Evolutionary conservation across 2,113 vertebrate species (phyloP).

Genomic region (Recurvirostra avosetta): DNA sequence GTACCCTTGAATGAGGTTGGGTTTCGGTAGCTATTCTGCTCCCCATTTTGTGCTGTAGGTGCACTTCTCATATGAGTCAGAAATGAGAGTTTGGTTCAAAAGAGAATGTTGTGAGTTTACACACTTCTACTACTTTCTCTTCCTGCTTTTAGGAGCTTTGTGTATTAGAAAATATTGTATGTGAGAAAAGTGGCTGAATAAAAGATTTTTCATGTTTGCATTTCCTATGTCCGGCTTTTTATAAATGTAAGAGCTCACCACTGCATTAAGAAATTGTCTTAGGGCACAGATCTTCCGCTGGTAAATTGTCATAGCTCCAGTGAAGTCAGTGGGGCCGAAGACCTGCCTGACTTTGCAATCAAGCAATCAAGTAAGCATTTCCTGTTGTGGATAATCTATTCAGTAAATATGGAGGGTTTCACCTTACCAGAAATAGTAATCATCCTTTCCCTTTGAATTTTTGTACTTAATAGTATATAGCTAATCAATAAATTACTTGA

Average conservation of each 20-base stretch:
- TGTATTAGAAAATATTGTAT: not conserved
- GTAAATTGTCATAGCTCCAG: not conserved
- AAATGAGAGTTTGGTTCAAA: not conserved
- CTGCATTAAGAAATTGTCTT: not conserved
- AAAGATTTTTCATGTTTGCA: not conserved
- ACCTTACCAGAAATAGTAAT: slow-evolving; percentile 40
- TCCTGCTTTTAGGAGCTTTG: not conserved
- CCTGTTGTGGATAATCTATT: slow-evolving; percentile 18
- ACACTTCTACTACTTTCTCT: not conserved
- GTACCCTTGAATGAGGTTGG: not conserved
- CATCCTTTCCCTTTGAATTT: slow-evolving; percentile 12
- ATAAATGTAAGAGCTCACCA: not conserved
- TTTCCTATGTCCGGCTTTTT: not conserved
- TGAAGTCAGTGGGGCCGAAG: not conserved
- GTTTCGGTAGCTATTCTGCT: not conserved
- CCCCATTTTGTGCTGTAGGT: not conserved
- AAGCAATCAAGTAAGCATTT: slow-evolving; percentile 20
- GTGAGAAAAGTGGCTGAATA: not conserved
- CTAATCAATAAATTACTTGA: slow-evolving; percentile 46
- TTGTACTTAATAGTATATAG: not conserved
- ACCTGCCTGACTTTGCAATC: slow-evolving; percentile 22
- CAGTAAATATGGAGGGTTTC: not conserved
- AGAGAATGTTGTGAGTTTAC: not conserved
- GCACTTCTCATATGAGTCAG: not conserved
- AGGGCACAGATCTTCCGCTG: not conserved